phyloP scores from a whole-genome alignment of 2,797 vertebrate species.

The Vultur gryphus region DNA sequence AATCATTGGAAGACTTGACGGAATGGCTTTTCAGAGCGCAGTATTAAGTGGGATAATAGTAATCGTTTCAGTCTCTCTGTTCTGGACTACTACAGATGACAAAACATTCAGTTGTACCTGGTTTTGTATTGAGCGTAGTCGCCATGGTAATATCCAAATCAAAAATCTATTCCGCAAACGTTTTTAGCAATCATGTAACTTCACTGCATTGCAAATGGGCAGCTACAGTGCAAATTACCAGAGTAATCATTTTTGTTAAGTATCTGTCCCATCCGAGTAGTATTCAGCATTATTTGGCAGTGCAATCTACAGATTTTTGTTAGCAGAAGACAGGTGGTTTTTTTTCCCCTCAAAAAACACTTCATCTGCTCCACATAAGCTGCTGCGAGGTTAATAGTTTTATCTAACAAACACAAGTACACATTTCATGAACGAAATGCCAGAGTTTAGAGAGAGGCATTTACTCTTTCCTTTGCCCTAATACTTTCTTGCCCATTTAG shows the following conservation, averaged over 20 bases:
- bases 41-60: neutral
- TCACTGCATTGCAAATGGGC: neutral
- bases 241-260: neutral
- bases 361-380: neutral
- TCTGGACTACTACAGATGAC: neutral
- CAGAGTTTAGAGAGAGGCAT: neutral
- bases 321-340: neutral
- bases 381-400: neutral
- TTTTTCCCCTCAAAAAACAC: neutral
- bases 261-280: neutral
- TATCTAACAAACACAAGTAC: neutral
- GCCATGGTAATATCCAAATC: neutral
- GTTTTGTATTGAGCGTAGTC: neutral
- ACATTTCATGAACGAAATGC: neutral
- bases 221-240: neutral
- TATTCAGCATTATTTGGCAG: neutral
- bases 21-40: neutral
- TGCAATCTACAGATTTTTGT: neutral
- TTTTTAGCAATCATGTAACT: neutral
- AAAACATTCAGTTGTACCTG: neutral
- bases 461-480: neutral
- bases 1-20: neutral
- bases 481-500: neutral
- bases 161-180: neutral
- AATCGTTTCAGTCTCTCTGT: neutral